Base-by-base conservation (phyloP, 2,797 vertebrate genomes). In the Myotis planiceps region DNA sequence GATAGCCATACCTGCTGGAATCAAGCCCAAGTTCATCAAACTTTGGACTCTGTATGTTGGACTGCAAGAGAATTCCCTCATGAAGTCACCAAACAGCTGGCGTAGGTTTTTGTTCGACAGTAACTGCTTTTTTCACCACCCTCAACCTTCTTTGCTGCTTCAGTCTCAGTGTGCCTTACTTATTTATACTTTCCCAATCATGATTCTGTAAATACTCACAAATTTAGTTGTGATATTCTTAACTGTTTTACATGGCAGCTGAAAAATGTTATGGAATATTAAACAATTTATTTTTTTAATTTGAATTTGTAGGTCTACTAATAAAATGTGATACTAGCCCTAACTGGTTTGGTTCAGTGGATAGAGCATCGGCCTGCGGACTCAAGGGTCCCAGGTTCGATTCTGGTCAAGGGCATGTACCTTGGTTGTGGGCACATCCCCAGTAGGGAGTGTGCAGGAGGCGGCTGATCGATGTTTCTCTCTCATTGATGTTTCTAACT, bases 1-100 rank as follows among this genome's bases (percentile, higher is more conserved):
- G 72, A 85, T 63, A 85, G 68, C 55, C 51, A 9, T 76, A 96
- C 79, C 81, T 92, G 49, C 90, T 92, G 96, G 96, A 97, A 90
- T 82, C 32, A 88, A 92, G 71, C 75, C 96, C 88, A 68, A 88
- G 68, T 92, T 92, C 82, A 84, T 92, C 82, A 86, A 53, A 78
- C 39, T 92, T 76, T 74, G 58, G 76, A 90, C 55, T 63, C 82
- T 95, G 60, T 27, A 65, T 14, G 32, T 42, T 95, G 27, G 19
- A 87, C 66, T 79, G 16, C n/a, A 90, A 71, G 65, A 79, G 63
- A 91, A 75, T 74, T 86, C 71, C 49, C 47, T 92, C 63, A 42
- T 93, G 80, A 92, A 90, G 81, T 88, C 88, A 80, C 76, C 92
- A 53, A 90, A 80, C 63, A 93, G 90, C 81, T 88, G 68, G 69